Evolutionary conservation across 2,113 vertebrate genomes (phyloP), one percentile per base, ranked within the genome.

Genomic region (Poecilia latipinna): DNA sequence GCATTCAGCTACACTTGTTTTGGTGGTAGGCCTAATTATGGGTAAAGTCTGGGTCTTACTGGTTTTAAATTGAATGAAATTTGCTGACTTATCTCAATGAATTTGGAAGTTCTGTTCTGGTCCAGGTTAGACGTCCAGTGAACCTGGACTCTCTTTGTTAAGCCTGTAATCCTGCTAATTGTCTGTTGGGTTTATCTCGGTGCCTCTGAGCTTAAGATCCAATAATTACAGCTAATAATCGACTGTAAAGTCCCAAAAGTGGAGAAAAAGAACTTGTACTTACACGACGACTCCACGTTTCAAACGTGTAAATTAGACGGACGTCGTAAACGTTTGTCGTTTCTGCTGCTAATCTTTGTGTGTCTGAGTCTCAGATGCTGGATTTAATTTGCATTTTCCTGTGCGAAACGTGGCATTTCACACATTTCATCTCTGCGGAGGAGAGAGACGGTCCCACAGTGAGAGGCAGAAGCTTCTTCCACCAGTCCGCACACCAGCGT

Each of bases 331-430:
- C 32, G 29, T 51, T 78, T 75, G 33, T 66, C 48, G 78, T 69
- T 71, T 76, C 75, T 68, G 28, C 68, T 65, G 54, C 32, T 8
- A 4, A 26, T 24, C 39, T 51, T 33, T 22, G 44, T 44, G 57
- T 72, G 78, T 57, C 75, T 73, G 65, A 61, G 77, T 66, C 26
- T 64, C 12, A 69, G 78, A 89, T 77, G 79, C 66, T 61, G 68
- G 75, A 70, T 82, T 79, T 79, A 79, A 87, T 84, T 82, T 76
- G 71, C 71, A 8, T 80, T 76, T 75, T 51, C 65, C 2, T 77
- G 80, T 66, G 86, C 78, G 19, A 88, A 84, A 88, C 82, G 22
- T 74, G 70, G 24, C 70, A 74, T 88, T 85, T 90, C 82, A 75
- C 87, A 84, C 85, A 54, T 83, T 70, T 84, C 72, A 35, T 79